A percentile compares a stretch with the other conserved stretches of the same genome.
Evolutionary conservation across 2,888 invertebrate genomes (phyloP).

Genomic region (Dasysyrphus tricinctus): DNA sequence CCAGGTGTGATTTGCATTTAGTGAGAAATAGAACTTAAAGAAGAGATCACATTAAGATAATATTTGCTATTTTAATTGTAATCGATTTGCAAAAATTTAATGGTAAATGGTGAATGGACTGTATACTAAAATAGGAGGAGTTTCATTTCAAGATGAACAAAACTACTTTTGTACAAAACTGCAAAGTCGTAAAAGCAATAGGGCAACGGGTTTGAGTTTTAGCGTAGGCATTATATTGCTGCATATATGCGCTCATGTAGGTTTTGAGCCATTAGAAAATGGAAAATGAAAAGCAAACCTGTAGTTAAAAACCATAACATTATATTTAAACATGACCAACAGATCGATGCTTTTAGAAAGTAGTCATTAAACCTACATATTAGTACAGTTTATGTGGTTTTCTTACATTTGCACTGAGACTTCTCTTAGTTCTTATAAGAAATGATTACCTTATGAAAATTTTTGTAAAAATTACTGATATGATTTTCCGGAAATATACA

Average conservation of each 20-base stretch:
- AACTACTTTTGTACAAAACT: not conserved
- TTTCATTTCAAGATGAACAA: not conserved
- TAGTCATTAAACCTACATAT: no score
- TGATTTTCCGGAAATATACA: no score
- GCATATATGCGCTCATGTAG: not conserved
- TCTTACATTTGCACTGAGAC: no score
- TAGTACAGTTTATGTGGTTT: no score
- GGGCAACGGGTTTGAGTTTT: not conserved
- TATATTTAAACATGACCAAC: no score
- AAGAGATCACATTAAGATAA: slow-evolving; percentile 4
- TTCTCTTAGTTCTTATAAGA: no score
- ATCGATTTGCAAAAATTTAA: not conserved
- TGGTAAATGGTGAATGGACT: not conserved
- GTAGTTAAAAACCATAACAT: no score
- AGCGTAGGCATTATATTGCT: not conserved
- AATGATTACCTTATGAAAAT: no score
- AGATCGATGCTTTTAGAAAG: no score
- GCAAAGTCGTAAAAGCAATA: not conserved
- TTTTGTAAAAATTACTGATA: no score
- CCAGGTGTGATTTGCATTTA: slow-evolving; percentile 4
- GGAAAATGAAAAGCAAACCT: not conserved
- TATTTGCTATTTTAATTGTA: not conserved
- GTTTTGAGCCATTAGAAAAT: not conserved
- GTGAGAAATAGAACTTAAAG: not conserved
- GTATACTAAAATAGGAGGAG: not conserved